Percentiles rank a stretch among this genome's conserved stretches.
Evolutionary conservation across 2,888 invertebrate genomes (phyloP).

Genomic region (Diarsia dahlii): DNA sequence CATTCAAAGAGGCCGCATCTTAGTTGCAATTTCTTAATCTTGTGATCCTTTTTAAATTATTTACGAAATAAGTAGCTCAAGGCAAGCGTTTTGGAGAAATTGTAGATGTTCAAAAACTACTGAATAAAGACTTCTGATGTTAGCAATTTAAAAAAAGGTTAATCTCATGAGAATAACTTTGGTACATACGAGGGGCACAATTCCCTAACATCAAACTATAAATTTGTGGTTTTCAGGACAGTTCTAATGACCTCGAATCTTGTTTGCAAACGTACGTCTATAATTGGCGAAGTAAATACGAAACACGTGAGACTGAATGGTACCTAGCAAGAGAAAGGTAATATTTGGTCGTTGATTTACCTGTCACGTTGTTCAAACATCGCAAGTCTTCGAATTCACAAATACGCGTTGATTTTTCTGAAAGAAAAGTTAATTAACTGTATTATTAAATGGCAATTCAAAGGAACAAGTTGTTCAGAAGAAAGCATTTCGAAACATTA

Average conservation of each 20-base stretch:
- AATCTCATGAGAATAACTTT: background rate
- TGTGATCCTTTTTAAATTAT: background rate
- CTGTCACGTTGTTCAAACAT: conserved; percentile 82
- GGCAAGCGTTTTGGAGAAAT: background rate
- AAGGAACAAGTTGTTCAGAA: background rate
- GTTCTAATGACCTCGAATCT: background rate
- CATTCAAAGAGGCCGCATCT: background rate
- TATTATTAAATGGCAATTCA: background rate
- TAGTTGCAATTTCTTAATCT: background rate
- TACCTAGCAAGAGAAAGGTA: background rate
- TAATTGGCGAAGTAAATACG: background rate
- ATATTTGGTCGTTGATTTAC: conserved; percentile 65
- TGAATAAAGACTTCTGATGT: no score
- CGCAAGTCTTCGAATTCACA: conserved; percentile 81
- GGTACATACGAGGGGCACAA: background rate
- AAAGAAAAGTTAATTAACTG: conserved; percentile 20
- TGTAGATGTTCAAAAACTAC: no score
- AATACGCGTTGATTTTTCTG: conserved; percentile 76
- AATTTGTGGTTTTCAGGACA: background rate
- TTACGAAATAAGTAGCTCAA: background rate
- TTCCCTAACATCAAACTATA: background rate
- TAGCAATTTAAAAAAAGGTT: background rate
- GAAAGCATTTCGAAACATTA: background rate
- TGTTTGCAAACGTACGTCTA: background rate
- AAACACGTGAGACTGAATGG: background rate